A percentile compares a stretch with the other conserved stretches of the same genome.
Conservation (phyloP, 2,888 invertebrate genomes). For the Dasysyrphus tricinctus region DNA sequence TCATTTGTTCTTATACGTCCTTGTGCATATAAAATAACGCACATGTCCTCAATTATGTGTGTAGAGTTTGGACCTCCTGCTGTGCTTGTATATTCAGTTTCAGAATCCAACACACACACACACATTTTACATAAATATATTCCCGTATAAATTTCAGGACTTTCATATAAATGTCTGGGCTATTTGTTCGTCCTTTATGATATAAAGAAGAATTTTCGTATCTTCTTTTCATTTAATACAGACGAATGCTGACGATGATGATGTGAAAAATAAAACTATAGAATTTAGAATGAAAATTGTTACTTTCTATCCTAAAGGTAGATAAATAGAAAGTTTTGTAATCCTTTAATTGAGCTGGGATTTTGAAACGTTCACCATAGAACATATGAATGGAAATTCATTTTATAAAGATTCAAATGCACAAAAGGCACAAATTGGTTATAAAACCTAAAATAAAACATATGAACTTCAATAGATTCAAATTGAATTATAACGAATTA, state of each 20-base stretch:
- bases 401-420: background rate
- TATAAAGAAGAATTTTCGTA: background rate
- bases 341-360: conserved; percentile 63
- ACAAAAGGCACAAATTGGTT: conserved; percentile 6
- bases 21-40: conserved; percentile 72
- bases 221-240: background rate
- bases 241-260: background rate
- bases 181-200: conserved; percentile 30
- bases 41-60: conserved; percentile 70
- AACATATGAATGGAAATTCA: background rate
- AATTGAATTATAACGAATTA: background rate
- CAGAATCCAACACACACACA: conserved; percentile 11
- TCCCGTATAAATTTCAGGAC: conserved; percentile 26
- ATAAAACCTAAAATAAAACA: background rate
- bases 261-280: background rate
- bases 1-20: conserved; percentile 69
- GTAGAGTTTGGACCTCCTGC: conserved; percentile 60
- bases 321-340: conserved; percentile 31
- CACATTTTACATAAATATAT: background rate
- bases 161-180: background rate
- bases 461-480: background rate
- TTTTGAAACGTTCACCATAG: background rate
- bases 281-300: conserved; percentile 50
- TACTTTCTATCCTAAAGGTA: background rate
- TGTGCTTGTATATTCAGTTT: conserved; percentile 47